Evolutionary conservation across 1,140 invertebrate species (phyloP).

Genomic region (Drosophila cardini): DNA sequence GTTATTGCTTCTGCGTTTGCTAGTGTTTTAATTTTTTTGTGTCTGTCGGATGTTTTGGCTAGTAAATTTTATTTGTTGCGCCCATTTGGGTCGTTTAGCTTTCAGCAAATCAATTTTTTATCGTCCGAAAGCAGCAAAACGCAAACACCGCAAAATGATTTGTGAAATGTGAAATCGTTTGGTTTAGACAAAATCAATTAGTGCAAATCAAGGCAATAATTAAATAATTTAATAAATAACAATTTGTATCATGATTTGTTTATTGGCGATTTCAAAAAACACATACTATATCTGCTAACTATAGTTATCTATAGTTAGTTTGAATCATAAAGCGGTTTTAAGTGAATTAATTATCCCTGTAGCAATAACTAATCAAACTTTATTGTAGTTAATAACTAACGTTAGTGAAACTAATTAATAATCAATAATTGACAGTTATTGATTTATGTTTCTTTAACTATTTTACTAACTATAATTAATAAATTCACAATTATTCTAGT

Average conservation of each 20-base stretch:
- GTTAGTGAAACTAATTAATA: no score
- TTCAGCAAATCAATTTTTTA: conserved; percentile 63
- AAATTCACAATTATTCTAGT: no score
- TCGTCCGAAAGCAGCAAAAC: conserved; percentile 5
- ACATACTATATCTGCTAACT: neutral
- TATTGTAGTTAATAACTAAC: no score
- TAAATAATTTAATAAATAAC: conserved; percentile 7
- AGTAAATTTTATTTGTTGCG: conserved; percentile 51
- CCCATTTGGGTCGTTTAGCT: conserved; percentile 44
- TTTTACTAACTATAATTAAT: no score
- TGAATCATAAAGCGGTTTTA: no score
- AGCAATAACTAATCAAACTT: no score
- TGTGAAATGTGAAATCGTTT: conserved; percentile 20
- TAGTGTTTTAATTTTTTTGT: neutral
- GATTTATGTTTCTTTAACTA: no score
- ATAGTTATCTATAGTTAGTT: neutral
- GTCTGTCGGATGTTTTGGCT: conserved; percentile 31
- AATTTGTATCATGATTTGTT: neutral
- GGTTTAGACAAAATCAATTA: conserved; percentile 21
- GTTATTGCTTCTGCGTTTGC: conserved; percentile 5
- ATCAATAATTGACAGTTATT: no score
- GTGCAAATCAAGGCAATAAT: conserved; percentile 8
- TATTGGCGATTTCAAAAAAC: neutral
- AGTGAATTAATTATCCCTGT: no score
- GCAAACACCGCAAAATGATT: conserved; percentile 19